Evolutionary conservation across 2,888 invertebrate species (phyloP).

Genomic region (Mesorhabditis sp.): DNA sequence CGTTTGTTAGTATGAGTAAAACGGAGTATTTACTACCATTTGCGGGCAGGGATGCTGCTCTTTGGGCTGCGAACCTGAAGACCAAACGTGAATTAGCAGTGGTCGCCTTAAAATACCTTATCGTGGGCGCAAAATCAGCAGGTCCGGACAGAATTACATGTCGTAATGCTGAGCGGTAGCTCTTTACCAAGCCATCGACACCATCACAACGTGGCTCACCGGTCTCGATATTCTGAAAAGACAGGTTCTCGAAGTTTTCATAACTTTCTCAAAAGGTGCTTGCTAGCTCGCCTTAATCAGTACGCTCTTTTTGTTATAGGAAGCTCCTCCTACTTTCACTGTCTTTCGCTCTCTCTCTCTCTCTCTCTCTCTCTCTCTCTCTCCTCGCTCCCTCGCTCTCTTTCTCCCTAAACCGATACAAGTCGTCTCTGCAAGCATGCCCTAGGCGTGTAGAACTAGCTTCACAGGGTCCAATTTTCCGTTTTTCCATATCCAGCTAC

Average conservation of each 20-base stretch:
- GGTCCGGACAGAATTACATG: conserved; percentile 65
- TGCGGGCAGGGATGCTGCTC: conserved; percentile 34
- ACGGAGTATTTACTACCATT: conserved; percentile 63
- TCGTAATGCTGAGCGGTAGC: conserved; percentile 63
- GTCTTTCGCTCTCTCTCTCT: too few species aligned
- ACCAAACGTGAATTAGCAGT: conserved; percentile 1
- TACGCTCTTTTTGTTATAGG: too few species aligned
- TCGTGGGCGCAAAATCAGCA: conserved; percentile 67
- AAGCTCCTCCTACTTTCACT: too few species aligned
- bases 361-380: too few species aligned
- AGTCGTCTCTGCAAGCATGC: too few species aligned
- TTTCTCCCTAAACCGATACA: too few species aligned
- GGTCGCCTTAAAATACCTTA: conserved; percentile 60
- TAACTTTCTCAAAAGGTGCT: too few species aligned
- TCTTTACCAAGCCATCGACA: conserved; percentile 63
- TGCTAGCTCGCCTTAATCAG: too few species aligned
- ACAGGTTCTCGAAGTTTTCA: not conserved
- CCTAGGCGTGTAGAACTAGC: too few species aligned
- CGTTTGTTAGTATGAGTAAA: conserved; percentile 67
- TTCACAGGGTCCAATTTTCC: too few species aligned
- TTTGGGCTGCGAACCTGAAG: conserved; percentile 34
- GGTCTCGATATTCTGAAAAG: conserved; percentile 63
- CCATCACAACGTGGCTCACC: conserved; percentile 64
- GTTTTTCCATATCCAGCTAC: too few species aligned
- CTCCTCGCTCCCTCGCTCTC: too few species aligned